Conservation (phyloP, 1,140 invertebrate genomes). For the Heliconius hermathena region DNA sequence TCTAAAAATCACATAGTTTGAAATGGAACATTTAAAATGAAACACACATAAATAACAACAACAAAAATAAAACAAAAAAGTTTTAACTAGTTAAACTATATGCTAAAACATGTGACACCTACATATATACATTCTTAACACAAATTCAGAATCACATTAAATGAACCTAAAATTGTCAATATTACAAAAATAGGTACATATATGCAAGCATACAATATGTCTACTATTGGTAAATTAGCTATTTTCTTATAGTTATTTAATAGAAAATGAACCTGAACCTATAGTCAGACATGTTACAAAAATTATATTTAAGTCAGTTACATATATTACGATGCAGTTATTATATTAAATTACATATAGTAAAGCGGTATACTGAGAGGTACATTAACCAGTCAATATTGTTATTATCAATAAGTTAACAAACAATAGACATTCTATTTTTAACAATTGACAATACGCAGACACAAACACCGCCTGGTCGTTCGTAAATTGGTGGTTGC, state of each 20-base stretch:
- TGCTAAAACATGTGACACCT: not conserved
- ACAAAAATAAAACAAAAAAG: slow-evolving; percentile 49
- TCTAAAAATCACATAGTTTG: slow-evolving; percentile 34
- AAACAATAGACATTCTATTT: slow-evolving; percentile 70
- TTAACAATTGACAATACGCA: slow-evolving; percentile 73
- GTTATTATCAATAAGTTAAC: slow-evolving; percentile 60
- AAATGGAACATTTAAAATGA: slow-evolving; percentile 47
- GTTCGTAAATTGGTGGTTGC: slow-evolving; percentile 34
- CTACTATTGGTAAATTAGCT: slow-evolving; percentile 18
- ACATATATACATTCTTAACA: not conserved
- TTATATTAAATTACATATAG: slow-evolving; percentile 17
- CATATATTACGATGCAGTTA: not conserved
- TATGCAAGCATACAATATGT: slow-evolving; percentile 10
- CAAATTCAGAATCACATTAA: slow-evolving; percentile 6
- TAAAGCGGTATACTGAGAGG: slow-evolving; percentile 47
- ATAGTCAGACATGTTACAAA: not conserved
- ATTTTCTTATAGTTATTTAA: slow-evolving; percentile 28
- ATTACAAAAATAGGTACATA: slow-evolving; percentile 8
- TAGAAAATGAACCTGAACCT: slow-evolving; percentile 36
- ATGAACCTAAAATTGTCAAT: slow-evolving; percentile 16
- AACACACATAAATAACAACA: slow-evolving; percentile 66
- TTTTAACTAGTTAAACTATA: slow-evolving; percentile 13
- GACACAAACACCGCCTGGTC: slow-evolving; percentile 45
- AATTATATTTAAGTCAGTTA: slow-evolving; percentile 20
- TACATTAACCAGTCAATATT: slow-evolving; percentile 48